Evolutionary conservation across 2,888 invertebrate genomes (phyloP).

Genomic region (Corythucha ciliata): DNA sequence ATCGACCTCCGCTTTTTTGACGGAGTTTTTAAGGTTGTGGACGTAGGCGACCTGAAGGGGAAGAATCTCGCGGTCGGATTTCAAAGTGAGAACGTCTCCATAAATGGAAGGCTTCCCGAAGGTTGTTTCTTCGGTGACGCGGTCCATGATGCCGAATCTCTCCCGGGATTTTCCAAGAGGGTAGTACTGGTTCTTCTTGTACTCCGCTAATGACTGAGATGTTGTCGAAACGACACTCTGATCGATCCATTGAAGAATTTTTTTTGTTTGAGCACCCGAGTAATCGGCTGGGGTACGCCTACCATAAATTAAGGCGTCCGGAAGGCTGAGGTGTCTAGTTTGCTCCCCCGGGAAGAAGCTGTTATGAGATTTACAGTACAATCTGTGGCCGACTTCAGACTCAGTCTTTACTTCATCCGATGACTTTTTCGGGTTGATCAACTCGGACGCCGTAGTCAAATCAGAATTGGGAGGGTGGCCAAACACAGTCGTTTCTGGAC

Average conservation of each 20-base stretch:
- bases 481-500: conserved; percentile 42
- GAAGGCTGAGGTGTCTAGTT: conserved; percentile 19
- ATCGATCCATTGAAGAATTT: conserved; percentile 17
- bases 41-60: conserved; percentile 12
- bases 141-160: background rate
- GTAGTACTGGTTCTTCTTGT: conserved; percentile 16
- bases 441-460: conserved; percentile 10
- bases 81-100: background rate
- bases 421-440: conserved; percentile 41
- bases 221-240: conserved; percentile 18
- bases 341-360: conserved; percentile 45
- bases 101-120: conserved; percentile 13
- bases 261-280: conserved; percentile 10
- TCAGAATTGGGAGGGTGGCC: conserved; percentile 38
- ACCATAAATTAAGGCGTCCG: background rate
- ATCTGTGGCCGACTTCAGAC: conserved; percentile 42
- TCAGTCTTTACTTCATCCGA: conserved; percentile 41
- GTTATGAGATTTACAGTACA: conserved; percentile 45
- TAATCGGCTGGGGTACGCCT: background rate
- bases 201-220: conserved; percentile 15
- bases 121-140: conserved; percentile 5
- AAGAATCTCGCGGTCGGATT: conserved; percentile 9
- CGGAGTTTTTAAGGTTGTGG: background rate
- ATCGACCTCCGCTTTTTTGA: conserved; percentile 1
- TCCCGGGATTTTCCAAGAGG: conserved; percentile 14